Conservation (phyloP, 2,888 invertebrate species). For the Smittia sp. region DNA sequence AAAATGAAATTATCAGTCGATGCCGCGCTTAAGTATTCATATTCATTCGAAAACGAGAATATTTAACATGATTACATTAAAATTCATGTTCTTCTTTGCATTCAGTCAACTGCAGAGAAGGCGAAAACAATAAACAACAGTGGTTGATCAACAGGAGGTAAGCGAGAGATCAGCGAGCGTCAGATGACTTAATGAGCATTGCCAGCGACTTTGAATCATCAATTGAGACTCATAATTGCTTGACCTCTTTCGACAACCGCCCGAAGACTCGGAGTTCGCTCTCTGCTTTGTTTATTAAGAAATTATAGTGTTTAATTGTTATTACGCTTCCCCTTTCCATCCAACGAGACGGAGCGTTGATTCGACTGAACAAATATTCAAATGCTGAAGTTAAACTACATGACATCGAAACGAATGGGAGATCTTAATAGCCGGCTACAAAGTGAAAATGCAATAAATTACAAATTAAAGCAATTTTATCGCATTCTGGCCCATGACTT, state of each 20-base stretch:
- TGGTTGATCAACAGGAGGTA: constrained; percentile 19
- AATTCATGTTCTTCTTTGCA: constrained; percentile 15
- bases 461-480: constrained; percentile 38
- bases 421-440: background rate
- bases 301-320: constrained; percentile 40
- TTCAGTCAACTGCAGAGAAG: background rate
- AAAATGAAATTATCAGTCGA: background rate
- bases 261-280: background rate
- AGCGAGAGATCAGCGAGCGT: background rate
- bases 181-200: background rate
- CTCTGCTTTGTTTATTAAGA: constrained; percentile 32
- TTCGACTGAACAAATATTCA: background rate
- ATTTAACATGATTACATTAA: constrained; percentile 32
- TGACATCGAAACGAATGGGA: background rate
- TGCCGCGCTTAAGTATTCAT: background rate
- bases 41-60: background rate
- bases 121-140: constrained; percentile 26
- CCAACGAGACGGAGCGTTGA: background rate
- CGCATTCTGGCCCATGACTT: background rate
- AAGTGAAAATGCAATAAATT: constrained; percentile 30
- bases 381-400: background rate
- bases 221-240: background rate
- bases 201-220: background rate
- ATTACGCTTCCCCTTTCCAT: constrained; percentile 29
- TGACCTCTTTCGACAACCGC: background rate